Percentiles rank a stretch among this genome's conserved stretches.
These are phyloP conservation scores for Hepsetus odoe DNA, from an alignment of 2,113 vertebrate genomes.

Conservation along the genomic window DNA sequence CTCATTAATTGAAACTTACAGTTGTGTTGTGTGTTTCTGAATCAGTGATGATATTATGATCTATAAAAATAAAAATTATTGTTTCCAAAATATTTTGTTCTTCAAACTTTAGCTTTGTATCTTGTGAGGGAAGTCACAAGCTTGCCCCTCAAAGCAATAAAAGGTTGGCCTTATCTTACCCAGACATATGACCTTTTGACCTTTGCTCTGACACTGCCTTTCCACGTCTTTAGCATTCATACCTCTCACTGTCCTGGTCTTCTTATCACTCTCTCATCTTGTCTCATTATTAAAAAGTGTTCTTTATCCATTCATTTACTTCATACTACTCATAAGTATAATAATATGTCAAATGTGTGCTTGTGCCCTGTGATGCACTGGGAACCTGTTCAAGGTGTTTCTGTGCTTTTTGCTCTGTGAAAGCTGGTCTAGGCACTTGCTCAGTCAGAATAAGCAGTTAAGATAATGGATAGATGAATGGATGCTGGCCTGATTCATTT, in stretches of 20 bases:
- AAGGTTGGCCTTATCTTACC: constrained; percentile 28
- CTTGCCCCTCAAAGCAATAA: constrained; percentile 22
- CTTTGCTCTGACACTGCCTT: constrained; percentile 20
- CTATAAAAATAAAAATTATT: too few species aligned
- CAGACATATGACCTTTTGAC: constrained; percentile 43
- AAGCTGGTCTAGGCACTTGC: too few species aligned
- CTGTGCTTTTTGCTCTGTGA: background rate
- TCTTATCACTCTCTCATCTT: background rate
- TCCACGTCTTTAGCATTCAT: constrained; percentile 22
- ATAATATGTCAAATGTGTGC: background rate
- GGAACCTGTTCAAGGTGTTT: too few species aligned
- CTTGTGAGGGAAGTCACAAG: background rate
- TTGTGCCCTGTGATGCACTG: background rate
- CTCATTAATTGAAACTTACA: too few species aligned
- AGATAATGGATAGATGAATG: too few species aligned
- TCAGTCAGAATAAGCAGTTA: too few species aligned
- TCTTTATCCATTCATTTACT: background rate
- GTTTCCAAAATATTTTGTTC: background rate
- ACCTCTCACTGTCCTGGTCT: background rate
- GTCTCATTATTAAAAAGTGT: background rate
- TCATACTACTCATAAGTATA: background rate
- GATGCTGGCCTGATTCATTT: too few species aligned
- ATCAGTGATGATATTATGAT: too few species aligned
- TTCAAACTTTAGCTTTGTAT: constrained; percentile 8
- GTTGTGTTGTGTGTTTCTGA: too few species aligned